Base-by-base conservation (phyloP, 2,888 invertebrate species). In the Netelia inedita region DNA sequence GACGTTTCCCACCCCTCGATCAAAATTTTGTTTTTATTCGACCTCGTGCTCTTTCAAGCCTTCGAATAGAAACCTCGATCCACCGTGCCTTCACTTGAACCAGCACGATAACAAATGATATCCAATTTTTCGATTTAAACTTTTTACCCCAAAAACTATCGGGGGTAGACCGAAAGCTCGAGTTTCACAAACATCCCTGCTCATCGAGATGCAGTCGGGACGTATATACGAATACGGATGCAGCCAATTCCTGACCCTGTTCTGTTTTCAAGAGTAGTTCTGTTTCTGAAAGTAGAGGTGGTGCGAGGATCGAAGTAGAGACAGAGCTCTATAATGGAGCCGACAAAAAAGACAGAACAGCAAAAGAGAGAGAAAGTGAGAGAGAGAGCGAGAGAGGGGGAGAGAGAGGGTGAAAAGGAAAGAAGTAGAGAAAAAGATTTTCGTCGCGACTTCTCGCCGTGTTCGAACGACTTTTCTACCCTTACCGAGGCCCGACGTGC, bases 81-180 rank as follows among this genome's bases (percentile, higher is more conserved):
- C 9, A 21, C 10, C 1, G 11, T 43, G 28, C 50, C 46, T 28
- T 53, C 10, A 66, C 74, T 73, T 43, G 10, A 61, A 74, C 3
- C 10, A 50, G 41, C 61, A 80, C 50, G 35, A 81, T 69, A 50
- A 74, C 16, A 71, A 79, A 75, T 57, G 19, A 69, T 71, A 59
- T 43, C 41, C 8, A 28, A 55, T 55, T 63, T 69, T 63, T 69
- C 55, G 14, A 82, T 61, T 53, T 1, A 69, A 82, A 75, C 57
- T 74, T 74, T 63, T 63, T 1, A 19, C 19, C 21, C 8, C 61
- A n/a, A 57, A 28, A 69, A 74, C 73, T 74, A 63, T 74, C 69
- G 11, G 21, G 28, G 28, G 28, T 57, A 14, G 16, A 16, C 1
- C 28, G 43, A 46, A 68, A 69, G 43, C 55, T n/a, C 35, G 61